A percentile compares a stretch with the other conserved stretches of the same genome.
Conservation (phyloP, 2,113 vertebrate species). For the Corythornis cristatus region DNA sequence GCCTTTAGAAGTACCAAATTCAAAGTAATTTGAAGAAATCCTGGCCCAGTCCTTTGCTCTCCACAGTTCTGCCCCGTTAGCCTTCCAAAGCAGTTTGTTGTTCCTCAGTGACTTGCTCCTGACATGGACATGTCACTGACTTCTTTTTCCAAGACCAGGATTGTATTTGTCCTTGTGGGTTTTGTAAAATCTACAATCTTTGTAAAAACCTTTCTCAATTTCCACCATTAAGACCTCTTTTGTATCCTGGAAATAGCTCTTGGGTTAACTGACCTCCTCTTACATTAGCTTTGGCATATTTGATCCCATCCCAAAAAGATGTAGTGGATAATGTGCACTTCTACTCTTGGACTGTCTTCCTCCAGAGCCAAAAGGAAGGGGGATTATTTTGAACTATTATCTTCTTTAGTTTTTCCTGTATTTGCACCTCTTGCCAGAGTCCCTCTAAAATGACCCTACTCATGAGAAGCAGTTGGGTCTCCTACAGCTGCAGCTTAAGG, state of each 20-base stretch:
- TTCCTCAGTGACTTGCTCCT: background rate
- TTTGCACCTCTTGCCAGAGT: background rate
- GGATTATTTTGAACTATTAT: background rate
- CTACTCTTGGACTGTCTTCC: background rate
- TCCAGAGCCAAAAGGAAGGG: background rate
- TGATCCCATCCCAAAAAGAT: background rate
- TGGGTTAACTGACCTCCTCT: background rate
- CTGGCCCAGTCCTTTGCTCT: background rate
- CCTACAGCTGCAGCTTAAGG: background rate
- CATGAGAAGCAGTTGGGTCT: background rate
- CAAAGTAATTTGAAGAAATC: background rate
- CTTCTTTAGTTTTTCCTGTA: background rate
- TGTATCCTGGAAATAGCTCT: background rate
- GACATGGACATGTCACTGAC: background rate
- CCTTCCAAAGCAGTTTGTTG: background rate
- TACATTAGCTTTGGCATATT: background rate
- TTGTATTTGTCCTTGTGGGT: background rate
- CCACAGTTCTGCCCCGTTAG: background rate
- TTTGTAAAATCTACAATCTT: background rate
- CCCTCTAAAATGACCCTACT: background rate
- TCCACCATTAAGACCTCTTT: background rate
- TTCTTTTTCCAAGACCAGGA: background rate
- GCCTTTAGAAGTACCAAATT: background rate
- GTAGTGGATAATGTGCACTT: background rate
- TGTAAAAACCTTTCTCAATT: background rate